These are phyloP conservation scores for Phylloscopus trochilus DNA, from an alignment of 2,113 vertebrate genomes.

Conservation along the genomic window DNA sequence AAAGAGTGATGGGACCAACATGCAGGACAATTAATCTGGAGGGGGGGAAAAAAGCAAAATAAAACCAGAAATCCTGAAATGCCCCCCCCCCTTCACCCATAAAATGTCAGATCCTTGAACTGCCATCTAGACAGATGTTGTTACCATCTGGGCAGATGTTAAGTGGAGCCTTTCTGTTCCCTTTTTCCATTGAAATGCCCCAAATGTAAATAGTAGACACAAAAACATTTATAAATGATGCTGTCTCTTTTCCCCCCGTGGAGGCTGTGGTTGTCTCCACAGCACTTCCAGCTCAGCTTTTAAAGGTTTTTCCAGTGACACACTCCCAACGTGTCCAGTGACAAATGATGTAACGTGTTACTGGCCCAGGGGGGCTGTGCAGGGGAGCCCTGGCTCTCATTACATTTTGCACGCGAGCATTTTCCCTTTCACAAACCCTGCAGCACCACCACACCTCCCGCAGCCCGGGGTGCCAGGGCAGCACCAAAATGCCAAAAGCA, in stretches of 20 bases:
- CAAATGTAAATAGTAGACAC: constrained; percentile 71
- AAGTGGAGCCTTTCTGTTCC: constrained; percentile 52
- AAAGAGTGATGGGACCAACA: constrained; percentile 69
- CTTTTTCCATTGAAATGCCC: constrained; percentile 36
- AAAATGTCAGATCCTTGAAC: constrained; percentile 4
- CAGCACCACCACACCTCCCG: neutral
- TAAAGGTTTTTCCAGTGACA: constrained; percentile 57
- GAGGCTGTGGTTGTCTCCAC: constrained; percentile 43
- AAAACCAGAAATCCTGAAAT: constrained; percentile 15
- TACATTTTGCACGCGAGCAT: neutral
- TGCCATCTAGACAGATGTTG: constrained; percentile 55
- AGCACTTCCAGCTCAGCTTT: constrained; percentile 43
- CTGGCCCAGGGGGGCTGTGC: constrained; percentile 24
- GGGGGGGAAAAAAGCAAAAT: neutral
- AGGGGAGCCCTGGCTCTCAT: constrained; percentile 17
- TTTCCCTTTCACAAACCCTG: neutral
- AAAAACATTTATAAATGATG: constrained; percentile 69
- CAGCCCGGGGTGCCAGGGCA: neutral
- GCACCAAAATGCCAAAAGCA: neutral
- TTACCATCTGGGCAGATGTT: constrained; percentile 66
- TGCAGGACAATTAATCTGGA: constrained; percentile 45
- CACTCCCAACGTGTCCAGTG: constrained; percentile 49
- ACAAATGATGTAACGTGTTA: constrained; percentile 67
- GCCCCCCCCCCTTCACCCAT: neutral
- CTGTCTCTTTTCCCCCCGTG: constrained; percentile 39